These are phyloP conservation scores for Galeruca laticollis DNA, from an alignment of 2,888 invertebrate species.

Conservation along the genomic window DNA sequence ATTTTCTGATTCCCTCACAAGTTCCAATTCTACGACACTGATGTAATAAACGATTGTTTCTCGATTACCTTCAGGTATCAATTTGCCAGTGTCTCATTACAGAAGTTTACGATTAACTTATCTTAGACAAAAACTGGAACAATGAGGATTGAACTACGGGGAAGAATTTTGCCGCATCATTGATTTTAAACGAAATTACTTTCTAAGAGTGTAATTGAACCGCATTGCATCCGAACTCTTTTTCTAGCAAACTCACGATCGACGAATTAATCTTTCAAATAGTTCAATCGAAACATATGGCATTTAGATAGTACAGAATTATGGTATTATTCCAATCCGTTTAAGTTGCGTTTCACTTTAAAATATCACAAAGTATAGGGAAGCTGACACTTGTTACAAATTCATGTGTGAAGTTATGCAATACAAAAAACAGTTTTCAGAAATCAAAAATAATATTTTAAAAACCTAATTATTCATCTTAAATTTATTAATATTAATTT, in stretches of 20 bases:
- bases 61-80: conserved; percentile 40
- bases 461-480: no score
- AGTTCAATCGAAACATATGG: background rate
- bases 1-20: no score
- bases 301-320: background rate
- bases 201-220: conserved; percentile 40
- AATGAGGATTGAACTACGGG: conserved; percentile 38
- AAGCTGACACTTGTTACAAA: background rate
- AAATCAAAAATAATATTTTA: no score
- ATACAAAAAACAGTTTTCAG: no score
- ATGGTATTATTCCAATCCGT: background rate
- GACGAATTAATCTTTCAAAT: conserved; percentile 11
- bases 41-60: conserved; percentile 16
- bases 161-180: conserved; percentile 45
- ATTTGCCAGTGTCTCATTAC: conserved; percentile 42
- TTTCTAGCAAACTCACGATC: conserved; percentile 31
- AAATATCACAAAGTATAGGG: background rate
- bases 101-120: conserved; percentile 37
- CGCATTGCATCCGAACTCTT: conserved; percentile 31
- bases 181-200: conserved; percentile 43
- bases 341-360: background rate
- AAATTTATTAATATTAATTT: no score
- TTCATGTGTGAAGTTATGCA: no score
- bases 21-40: background rate
- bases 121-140: conserved; percentile 44